phyloP scores from a whole-genome alignment of 30 jellyfish, hydroid and myxozoan genomes.

The Aurelia aurita region DNA sequence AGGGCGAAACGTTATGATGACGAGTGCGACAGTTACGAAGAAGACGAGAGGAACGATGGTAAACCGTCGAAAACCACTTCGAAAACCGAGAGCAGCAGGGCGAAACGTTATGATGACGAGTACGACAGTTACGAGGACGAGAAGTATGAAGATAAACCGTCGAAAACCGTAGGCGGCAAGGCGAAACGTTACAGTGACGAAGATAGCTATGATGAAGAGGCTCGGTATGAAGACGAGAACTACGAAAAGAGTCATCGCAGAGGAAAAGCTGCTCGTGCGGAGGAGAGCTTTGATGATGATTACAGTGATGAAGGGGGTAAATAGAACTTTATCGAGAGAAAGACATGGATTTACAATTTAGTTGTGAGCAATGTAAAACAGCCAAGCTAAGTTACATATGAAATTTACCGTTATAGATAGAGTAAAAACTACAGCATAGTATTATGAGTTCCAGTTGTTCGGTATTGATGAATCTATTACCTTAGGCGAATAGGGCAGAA shows the following conservation, averaged over 20 bases:
- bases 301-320: neutral
- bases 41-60: conserved; percentile 7
- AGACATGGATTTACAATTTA: too few species aligned
- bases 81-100: neutral
- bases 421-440: too few species aligned
- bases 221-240: conserved; percentile 1
- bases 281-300: neutral
- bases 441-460: too few species aligned
- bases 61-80: neutral
- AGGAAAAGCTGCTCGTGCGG: neutral
- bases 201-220: conserved; percentile 8
- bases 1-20: neutral
- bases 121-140: conserved; percentile 4
- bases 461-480: too few species aligned
- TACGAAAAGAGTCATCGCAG: neutral
- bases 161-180: neutral
- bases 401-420: too few species aligned
- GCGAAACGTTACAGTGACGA: neutral
- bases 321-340: too few species aligned
- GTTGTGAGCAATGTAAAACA: too few species aligned
- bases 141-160: conserved; percentile 3
- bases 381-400: too few species aligned
- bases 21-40: conserved; percentile 16
- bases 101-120: conserved; percentile 29
- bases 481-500: too few species aligned